Conservation (phyloP, 23 tunicate species). For the Oikopleura vanhoeffeni region DNA sequence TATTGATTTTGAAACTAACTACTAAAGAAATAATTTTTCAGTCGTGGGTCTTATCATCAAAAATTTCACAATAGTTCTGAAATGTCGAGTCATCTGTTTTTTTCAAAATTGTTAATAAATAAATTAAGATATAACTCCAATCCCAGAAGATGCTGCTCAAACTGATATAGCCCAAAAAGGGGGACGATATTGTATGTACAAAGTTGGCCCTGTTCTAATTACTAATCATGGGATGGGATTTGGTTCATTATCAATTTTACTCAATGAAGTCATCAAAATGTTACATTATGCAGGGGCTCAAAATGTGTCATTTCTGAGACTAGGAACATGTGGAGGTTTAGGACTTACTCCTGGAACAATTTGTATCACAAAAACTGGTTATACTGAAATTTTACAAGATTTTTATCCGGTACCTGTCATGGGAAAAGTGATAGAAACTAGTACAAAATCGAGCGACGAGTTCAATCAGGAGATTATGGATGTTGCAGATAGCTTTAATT, state of each 20-base stretch:
- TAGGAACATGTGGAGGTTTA: slow-evolving; percentile 10
- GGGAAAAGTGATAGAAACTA: background rate
- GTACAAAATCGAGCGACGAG: background rate
- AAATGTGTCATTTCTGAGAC: background rate
- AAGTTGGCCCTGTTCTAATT: background rate
- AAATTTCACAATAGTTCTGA: too few species aligned
- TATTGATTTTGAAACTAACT: too few species aligned
- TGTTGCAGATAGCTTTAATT: background rate
- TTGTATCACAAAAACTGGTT: slow-evolving; percentile 13
- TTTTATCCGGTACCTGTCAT: background rate
- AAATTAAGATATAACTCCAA: background rate
- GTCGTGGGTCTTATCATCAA: too few species aligned
- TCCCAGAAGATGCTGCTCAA: background rate
- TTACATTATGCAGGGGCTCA: background rate
- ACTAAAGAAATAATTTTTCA: too few species aligned
- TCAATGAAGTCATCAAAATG: background rate
- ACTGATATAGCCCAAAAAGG: slow-evolving; percentile 1
- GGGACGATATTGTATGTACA: background rate
- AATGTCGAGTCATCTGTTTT: too few species aligned
- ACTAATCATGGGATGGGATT: slow-evolving; percentile 7
- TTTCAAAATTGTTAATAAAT: background rate
- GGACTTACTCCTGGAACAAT: background rate
- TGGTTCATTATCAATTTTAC: background rate
- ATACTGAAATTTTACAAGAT: background rate
- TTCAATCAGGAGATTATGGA: background rate